Base-by-base conservation (phyloP, 1,140 invertebrate species). In the Caenorhabditis tropicalis region DNA sequence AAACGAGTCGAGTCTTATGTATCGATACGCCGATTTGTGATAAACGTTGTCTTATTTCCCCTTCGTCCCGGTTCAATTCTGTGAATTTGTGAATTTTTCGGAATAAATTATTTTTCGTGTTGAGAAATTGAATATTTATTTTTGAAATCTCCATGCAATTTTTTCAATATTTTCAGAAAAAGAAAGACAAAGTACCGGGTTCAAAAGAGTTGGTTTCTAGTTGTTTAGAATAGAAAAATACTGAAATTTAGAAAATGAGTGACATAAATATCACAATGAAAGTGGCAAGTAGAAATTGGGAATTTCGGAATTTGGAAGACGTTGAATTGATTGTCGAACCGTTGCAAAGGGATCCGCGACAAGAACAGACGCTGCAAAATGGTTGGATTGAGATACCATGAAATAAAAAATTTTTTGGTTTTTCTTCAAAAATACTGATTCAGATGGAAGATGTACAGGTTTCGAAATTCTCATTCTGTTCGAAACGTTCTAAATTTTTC, bases 361-460 rank as follows among this genome's bases (percentile, higher is more conserved):
- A 88, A 1, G 88, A 88, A 80, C 88, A 88, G 33, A 89, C 88
- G 70, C 88, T 88, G 81, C 83, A 88, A 86, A 81, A 27, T 86
- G 2, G 29, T 46, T 10, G 27, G n/a, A 27, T 86, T n/a, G n/a
- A n/a, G n/a, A n/a, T n/a, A n/a, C n/a, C n/a, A n/a, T n/a, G n/a
- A n/a, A n/a, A n/a, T n/a, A n/a, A n/a, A n/a, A n/a, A n/a, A n/a
- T n/a, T n/a, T n/a, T n/a, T n/a, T n/a, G n/a, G n/a, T n/a, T n/a
- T n/a, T n/a, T 29, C 3, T 58, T 58, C 1, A 46, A 46, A 46
- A 46, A 12, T 46, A 46, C 43, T 46, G 43, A 12, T 46, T 9
- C 16, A 0, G 2, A 16, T 58, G 9, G 10, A n/a, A 10, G 21
- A 10, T 16, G n/a, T 29, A 58, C n/a, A 58, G 21, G 21, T 29